Base-by-base conservation (phyloP, 2,888 invertebrate species). In the Caprella mutica region DNA sequence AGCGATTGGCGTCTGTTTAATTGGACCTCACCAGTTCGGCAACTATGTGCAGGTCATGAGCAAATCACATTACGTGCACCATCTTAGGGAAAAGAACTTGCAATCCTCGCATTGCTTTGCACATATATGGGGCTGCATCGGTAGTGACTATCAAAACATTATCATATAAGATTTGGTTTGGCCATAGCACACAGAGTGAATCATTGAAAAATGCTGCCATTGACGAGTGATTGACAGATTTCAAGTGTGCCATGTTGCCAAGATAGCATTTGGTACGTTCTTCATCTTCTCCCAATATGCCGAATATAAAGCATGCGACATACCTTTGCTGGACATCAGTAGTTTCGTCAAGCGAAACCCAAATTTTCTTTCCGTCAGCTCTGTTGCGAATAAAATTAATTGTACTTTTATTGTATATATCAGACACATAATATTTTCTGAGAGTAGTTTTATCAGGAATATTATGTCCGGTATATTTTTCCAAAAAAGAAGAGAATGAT, bases 271-370 rank as follows among this genome's bases (percentile, higher is more conserved):
- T 46, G 17, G 6, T 19, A 9, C 46, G 46, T 46, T 46, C 46
- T 12, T 9, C 21, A 12, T 46, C 46, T 46, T 23, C 46, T 46
- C 46, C 46, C 26, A 46, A 24, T 19, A 46, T 46, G 9, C 46
- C 46, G 19, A 46, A 46, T 17, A 46, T 26, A 46, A 46, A 21
- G 17, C 46, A 46, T 14, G 46, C 46, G 26, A 46, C 46, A 24
- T 24, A 46, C 24, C 46, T 19, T 26, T 46, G 46, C 21, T 46
- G 24, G 12, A 46, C 46, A 24, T 46, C 46, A 12, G 46, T 46
- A 19, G 46, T 46, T 46, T 46, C 46, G 26, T 46, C 46, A 17
- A 46, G 19, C 26, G 46, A 46, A 12, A 46, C 42, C 42, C 42
- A 42, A n/a, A 42, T n/a, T 42, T 42, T 42, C 19, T 42, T 42